These are phyloP conservation scores for Podarcis siculus DNA, from an alignment of 2,797 vertebrate species.

Conservation along the genomic window DNA sequence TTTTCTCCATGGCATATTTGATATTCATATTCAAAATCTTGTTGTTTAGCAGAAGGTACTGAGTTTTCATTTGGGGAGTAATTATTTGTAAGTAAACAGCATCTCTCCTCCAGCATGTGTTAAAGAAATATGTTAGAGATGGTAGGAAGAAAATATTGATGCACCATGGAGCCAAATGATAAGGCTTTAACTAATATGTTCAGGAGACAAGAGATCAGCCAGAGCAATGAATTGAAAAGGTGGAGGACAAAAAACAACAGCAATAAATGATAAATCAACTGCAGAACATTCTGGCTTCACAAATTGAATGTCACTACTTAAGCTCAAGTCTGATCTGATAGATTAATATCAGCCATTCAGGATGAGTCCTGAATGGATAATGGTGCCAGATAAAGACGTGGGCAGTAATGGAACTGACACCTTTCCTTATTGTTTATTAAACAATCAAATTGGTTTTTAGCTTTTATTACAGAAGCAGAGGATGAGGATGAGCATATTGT, in stretches of 20 bases:
- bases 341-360: constrained; percentile 15
- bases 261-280: neutral
- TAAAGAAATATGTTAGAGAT: neutral
- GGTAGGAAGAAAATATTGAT: neutral
- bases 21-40: constrained; percentile 30
- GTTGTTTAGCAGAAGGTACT: neutral
- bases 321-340: constrained; percentile 8
- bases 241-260: neutral
- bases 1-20: constrained; percentile 24
- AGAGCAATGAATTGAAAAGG: constrained; percentile 6
- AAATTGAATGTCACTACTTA: constrained; percentile 36
- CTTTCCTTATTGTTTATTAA: neutral
- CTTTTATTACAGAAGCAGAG: constrained; percentile 26
- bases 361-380: constrained; percentile 6
- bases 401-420: constrained; percentile 17
- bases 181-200: neutral
- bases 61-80: neutral
- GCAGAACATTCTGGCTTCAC: constrained; percentile 2
- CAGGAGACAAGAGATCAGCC: neutral
- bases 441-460: constrained; percentile 36
- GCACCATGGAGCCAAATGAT: neutral
- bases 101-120: neutral
- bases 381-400: neutral
- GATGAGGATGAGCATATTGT: constrained; percentile 4
- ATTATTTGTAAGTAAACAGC: neutral